A percentile compares a stretch with the other conserved stretches of the same genome.
phyloP scores from a whole-genome alignment of 2,797 vertebrate species.

The Hydrolagus colliei region DNA sequence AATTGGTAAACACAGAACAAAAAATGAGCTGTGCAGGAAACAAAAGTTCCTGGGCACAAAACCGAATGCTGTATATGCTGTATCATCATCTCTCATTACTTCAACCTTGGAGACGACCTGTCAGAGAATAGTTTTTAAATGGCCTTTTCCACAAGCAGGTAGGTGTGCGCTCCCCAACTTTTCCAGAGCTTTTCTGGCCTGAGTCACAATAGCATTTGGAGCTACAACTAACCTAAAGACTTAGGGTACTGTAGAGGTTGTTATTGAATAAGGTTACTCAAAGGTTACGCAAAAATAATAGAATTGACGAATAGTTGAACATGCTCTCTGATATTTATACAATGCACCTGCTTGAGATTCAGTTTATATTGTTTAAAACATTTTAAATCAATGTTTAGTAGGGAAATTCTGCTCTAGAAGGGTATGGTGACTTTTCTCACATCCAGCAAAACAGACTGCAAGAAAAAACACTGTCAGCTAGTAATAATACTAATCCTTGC shows the following conservation, averaged over 20 bases:
- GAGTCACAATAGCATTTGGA: background rate
- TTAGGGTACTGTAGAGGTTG: background rate
- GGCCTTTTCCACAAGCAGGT: background rate
- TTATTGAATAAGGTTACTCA: background rate
- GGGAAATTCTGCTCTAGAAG: no score
- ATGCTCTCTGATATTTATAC: background rate
- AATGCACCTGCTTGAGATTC: background rate
- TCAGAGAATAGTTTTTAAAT: background rate
- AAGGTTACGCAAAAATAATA: background rate
- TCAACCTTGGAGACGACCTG: background rate
- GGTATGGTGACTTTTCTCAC: no score
- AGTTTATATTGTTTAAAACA: background rate
- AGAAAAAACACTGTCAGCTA: no score
- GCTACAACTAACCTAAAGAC: background rate
- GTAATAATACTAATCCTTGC: no score
- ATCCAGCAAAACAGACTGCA: no score
- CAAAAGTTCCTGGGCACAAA: background rate
- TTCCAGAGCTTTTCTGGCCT: background rate
- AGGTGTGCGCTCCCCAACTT: background rate
- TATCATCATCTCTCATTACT: constrained; percentile 24
- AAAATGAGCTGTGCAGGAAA: constrained; percentile 7
- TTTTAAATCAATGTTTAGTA: no score
- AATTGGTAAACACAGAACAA: constrained; percentile 20
- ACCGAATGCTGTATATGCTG: constrained; percentile 14
- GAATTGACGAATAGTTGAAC: background rate